phyloP scores from a whole-genome alignment of 1,140 invertebrate genomes.

The Cyphomyrmex costatus region DNA sequence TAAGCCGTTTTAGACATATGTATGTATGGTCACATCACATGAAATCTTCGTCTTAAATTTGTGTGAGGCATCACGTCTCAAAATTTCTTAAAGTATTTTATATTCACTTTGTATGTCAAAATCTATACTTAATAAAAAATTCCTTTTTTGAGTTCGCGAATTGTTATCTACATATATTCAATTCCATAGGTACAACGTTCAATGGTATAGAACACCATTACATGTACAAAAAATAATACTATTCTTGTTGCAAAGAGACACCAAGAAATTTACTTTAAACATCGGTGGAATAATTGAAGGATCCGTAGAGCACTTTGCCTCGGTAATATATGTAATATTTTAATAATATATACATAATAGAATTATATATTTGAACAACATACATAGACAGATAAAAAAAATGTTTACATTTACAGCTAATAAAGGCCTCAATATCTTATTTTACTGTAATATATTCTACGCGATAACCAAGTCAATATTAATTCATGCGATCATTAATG shows the following conservation, averaged over 20 bases:
- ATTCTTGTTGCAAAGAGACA: background rate
- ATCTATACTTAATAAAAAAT: background rate
- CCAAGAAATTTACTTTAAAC: background rate
- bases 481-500: background rate
- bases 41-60: too few species aligned
- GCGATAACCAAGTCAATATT: background rate
- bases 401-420: conserved; percentile 8
- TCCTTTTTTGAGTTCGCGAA: background rate
- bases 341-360: background rate
- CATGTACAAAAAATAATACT: conserved; percentile 8
- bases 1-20: too few species aligned
- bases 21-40: too few species aligned
- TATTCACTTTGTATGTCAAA: too few species aligned
- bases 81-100: too few species aligned
- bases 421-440: conserved; percentile 22
- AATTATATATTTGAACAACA: background rate
- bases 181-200: background rate
- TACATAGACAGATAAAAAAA: background rate
- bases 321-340: background rate
- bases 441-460: conserved; percentile 33
- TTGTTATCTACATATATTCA: background rate
- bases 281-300: background rate
- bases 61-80: too few species aligned
- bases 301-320: background rate
- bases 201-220: background rate